Conservation (phyloP, 2,797 vertebrate genomes). For the Spinibarbus caldwelli region DNA sequence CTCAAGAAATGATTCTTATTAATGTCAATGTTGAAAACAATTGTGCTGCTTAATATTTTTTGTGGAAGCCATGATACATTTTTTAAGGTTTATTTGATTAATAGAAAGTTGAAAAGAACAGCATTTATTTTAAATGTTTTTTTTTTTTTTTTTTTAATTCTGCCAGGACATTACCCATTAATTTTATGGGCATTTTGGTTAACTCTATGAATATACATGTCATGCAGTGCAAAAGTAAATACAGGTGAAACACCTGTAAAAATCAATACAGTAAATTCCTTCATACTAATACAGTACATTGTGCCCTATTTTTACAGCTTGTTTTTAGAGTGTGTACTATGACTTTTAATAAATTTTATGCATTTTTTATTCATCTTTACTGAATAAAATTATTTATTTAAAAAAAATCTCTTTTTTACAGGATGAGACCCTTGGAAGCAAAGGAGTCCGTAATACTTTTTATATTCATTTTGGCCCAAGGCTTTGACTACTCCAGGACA, state of each 20-base stretch:
- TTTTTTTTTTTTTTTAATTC: too few relatives aligned
- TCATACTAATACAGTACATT: background rate
- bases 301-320: background rate
- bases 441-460: background rate
- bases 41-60: background rate
- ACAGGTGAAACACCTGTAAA: background rate
- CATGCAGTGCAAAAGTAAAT: background rate
- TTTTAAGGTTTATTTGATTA: background rate
- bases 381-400: background rate
- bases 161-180: too few relatives aligned
- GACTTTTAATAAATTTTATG: background rate
- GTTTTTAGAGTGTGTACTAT: background rate
- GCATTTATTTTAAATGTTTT: background rate
- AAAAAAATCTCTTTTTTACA: constrained; percentile 9
- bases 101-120: background rate
- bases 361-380: background rate
- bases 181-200: background rate
- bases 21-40: background rate
- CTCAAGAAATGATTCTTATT: background rate
- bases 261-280: background rate
- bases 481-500: background rate
- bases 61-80: background rate
- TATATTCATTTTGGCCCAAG: constrained; percentile 1
- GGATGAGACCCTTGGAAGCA: constrained; percentile 17
- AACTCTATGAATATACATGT: background rate